Evolutionary conservation across 2,797 vertebrate genomes (phyloP), one percentile per base, ranked within the genome.

Genomic region (Psittacula derbiana): DNA sequence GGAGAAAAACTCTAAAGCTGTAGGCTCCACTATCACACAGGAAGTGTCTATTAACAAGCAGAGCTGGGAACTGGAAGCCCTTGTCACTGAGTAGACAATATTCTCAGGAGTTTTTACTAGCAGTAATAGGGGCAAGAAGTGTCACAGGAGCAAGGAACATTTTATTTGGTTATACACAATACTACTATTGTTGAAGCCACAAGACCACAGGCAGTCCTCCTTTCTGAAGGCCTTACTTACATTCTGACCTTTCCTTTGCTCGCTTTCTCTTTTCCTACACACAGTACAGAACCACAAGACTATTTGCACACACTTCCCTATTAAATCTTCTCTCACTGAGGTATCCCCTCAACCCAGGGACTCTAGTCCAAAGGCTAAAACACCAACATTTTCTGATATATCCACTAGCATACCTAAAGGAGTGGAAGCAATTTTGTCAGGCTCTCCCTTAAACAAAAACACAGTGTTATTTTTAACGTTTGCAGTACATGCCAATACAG

Each of bases 221-320:
- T 28, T 70, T 25, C 36, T 18, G 61, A 11, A 70, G 46, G 9
- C 9, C 27, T 76, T 33, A 60, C n/a, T 15, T 12, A 31, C 21
- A 86, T 23, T 78, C 40, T 27, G 30, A 24, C 65, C 61, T 71
- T 83, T 31, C 72, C n/a, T 30, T 79, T n/a, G 43, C 49, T 73
- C 0, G 5, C 82, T 57, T 86, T 72, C 58, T 58, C 25, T 60
- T 65, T 57, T 55, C 2, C 0, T 30, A 44, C 0, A 0, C 13
- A 36, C 8, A 58, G 5, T 25, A 31, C 11, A 65, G 47, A 94
- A 58, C 38, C 31, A 73, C 21, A 55, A 47, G 46, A 44, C 9
- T 24, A 47, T 30, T 43, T 52, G 36, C 20, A 70, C 1, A 5
- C 28, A 19, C 5, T 64, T 66, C 18, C 15, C 25, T 15, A 33